phyloP scores from a whole-genome alignment of 2,797 vertebrate genomes.

The Emys orbicularis region DNA sequence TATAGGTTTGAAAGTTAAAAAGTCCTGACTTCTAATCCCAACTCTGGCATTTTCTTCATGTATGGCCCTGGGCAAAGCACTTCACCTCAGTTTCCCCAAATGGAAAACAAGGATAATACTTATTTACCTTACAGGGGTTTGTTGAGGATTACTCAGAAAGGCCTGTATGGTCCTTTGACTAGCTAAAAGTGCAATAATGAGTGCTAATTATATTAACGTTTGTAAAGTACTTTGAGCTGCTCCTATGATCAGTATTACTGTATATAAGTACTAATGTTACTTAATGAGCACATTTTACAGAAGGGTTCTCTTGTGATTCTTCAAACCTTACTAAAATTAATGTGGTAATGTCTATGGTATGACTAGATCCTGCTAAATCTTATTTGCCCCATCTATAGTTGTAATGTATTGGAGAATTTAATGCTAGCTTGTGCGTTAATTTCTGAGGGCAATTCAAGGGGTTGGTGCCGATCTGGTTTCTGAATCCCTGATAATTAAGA shows the following conservation, averaged over 20 bases:
- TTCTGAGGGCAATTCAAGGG: conserved; percentile 8
- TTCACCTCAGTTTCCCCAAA: not conserved
- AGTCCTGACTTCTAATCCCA: not conserved
- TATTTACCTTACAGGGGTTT: not conserved
- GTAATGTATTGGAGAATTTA: not conserved
- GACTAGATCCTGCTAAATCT: not conserved
- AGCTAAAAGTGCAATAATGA: not conserved
- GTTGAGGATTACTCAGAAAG: not conserved
- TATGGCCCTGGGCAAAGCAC: conserved; percentile 12
- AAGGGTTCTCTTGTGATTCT: not conserved
- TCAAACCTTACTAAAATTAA: conserved; percentile 1
- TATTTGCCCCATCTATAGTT: not conserved
- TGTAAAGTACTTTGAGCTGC: not conserved
- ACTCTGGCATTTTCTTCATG: not conserved
- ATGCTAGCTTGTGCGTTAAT: conserved; percentile 11
- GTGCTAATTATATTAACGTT: not conserved
- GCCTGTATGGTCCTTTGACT: not conserved
- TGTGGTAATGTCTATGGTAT: not conserved
- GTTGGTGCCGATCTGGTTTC: conserved; percentile 17
- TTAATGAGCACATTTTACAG: not conserved
- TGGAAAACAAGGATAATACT: not conserved
- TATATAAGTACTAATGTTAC: not conserved
- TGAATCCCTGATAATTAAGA: conserved; percentile 1
- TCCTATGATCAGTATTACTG: not conserved
- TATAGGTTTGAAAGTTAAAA: not conserved